Evolutionary conservation across 2,797 vertebrate species (phyloP), one percentile per base, ranked within the genome.

Genomic region (Podarcis siculus): DNA sequence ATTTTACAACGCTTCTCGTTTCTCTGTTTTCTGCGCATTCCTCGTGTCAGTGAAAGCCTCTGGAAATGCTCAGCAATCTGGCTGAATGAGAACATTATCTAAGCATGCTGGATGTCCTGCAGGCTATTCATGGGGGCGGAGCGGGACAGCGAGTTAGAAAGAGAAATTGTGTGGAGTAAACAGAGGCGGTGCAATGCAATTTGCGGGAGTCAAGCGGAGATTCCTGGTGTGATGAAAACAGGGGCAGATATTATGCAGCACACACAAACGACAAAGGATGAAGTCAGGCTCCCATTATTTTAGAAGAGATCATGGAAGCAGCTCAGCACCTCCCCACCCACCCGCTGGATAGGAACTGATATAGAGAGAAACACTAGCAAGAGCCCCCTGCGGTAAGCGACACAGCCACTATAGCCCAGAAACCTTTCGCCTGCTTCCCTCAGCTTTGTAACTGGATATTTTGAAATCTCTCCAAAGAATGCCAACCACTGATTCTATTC

Each of bases 261-360:
- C 27, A 49, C n/a, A 87, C n/a, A 73, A 85, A 76, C n/a, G 75
- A 81, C 55, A 81, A 83, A 86, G 73, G 37, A 85, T 19, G 45
- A 61, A 72, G 76, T 61, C 75, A 88, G 71, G 30, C 10, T 84
- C 45, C 1, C 2, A 78, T 78, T 42, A 72, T 82, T 82, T 82
- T 61, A 35, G 23, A 39, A 86, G 66, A 79, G n/a, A 72, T 37
- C 39, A 27, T 25, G 32, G 13, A 77, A 42, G 35, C n/a, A 32
- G 12, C 19, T 64, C 7, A n/a, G 83, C 37, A 32, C 61, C 55
- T 30, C 6, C 55, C 10, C 37, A 35, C 9, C 10, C 80, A 82
- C 45, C 13, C 30, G 12, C 61, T 85, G 19, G 32, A 37, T 35
- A 76, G 67, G 19, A 32, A 8, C 85, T 72, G 45, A 85, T n/a